These are phyloP conservation scores for Dipodomys ordii DNA, from an alignment of 2,113 vertebrate species.

Conservation along the genomic window DNA sequence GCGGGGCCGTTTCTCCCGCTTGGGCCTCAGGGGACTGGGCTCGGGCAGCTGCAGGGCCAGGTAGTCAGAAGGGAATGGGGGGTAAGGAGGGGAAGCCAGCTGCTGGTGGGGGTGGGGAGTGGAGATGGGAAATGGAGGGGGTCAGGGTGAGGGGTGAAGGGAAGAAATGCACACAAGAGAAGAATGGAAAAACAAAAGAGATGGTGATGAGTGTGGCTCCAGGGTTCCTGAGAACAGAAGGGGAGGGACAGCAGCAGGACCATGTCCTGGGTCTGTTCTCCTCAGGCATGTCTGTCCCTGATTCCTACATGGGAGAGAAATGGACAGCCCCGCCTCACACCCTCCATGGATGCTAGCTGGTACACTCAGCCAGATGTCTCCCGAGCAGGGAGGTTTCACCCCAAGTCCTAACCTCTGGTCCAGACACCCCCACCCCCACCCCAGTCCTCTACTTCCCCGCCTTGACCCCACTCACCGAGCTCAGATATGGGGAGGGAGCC, in stretches of 20 bases:
- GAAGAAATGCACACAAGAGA: constrained; percentile 78
- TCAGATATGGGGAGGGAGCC: constrained; percentile 83
- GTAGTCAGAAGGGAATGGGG: constrained; percentile 86
- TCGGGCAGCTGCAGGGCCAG: constrained; percentile 85
- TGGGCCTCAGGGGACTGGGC: constrained; percentile 83
- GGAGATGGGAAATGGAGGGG: constrained; percentile 72
- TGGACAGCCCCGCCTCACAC: constrained; percentile 34
- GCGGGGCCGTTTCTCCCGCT: constrained; percentile 85
- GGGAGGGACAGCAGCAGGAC: constrained; percentile 71
- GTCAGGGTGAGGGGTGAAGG: constrained; percentile 61
- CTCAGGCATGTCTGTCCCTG: constrained; percentile 52
- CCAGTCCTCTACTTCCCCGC: neutral
- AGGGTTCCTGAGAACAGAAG: constrained; percentile 63
- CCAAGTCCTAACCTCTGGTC: neutral
- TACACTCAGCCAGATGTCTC: neutral
- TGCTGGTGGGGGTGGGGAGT: constrained; percentile 70
- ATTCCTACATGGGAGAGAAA: constrained; percentile 22
- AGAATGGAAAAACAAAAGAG: constrained; percentile 81
- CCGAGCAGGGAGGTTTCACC: neutral
- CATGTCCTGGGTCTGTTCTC: constrained; percentile 65
- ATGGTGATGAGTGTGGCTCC: constrained; percentile 75
- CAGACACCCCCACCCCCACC: constrained; percentile 23
- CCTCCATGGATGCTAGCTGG: constrained; percentile 45
- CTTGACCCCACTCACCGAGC: constrained; percentile 81
- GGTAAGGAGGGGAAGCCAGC: constrained; percentile 85